Evolutionary conservation across 2,888 invertebrate species (phyloP).

Genomic region (Amiota mariae): DNA sequence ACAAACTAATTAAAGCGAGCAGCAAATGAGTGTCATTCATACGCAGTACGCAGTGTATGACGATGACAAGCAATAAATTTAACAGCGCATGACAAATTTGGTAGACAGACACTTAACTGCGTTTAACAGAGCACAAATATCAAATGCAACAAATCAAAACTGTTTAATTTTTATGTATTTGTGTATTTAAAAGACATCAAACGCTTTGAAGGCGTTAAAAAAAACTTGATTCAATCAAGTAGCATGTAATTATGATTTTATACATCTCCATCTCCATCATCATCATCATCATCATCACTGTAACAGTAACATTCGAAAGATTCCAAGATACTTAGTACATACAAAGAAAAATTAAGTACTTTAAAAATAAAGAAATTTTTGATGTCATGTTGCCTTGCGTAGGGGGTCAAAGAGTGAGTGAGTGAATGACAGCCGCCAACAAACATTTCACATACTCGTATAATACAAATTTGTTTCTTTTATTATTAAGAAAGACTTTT

Average conservation of each 20-base stretch:
- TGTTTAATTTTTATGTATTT: too few relatives aligned
- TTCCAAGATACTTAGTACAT: neutral
- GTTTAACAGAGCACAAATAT: slow-evolving; percentile 31
- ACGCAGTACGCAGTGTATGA: slow-evolving; percentile 40
- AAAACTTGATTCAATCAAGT: too few relatives aligned
- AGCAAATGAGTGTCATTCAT: slow-evolving; percentile 33
- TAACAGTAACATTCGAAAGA: neutral
- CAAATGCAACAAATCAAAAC: neutral
- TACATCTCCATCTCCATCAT: too few relatives aligned
- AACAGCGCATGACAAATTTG: slow-evolving; percentile 45
- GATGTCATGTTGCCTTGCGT: neutral
- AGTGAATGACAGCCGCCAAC: neutral
- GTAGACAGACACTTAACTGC: slow-evolving; percentile 20
- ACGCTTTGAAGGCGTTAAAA: too few relatives aligned
- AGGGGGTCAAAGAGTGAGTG: slow-evolving; percentile 24
- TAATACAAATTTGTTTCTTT: neutral
- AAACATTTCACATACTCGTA: neutral
- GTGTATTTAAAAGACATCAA: too few relatives aligned
- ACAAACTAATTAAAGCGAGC: slow-evolving; percentile 27
- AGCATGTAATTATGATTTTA: too few relatives aligned
- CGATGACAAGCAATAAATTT: slow-evolving; percentile 35
- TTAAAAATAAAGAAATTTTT: neutral
- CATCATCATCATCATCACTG: neutral
- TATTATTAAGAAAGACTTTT: too few relatives aligned
- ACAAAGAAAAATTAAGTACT: neutral